Evolutionary conservation across 2,888 invertebrate genomes (phyloP).

Genomic region (Nebria brevicollis): DNA sequence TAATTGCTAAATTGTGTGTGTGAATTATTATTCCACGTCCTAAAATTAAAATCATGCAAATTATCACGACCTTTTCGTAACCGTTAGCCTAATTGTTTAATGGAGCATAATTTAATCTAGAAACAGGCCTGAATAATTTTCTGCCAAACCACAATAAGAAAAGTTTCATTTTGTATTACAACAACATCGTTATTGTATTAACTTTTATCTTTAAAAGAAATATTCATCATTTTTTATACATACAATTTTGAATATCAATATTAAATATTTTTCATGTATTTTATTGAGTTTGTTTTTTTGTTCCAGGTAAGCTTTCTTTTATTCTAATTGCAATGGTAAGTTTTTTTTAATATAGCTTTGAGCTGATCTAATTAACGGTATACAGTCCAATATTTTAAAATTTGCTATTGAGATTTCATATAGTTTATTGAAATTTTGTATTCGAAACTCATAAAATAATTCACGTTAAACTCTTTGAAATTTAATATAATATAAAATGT

Average conservation of each 20-base stretch:
- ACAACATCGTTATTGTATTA: not conserved
- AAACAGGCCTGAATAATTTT: not conserved
- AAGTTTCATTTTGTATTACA: not conserved
- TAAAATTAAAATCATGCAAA: not conserved
- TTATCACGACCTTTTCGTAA: not conserved
- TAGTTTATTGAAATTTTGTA: too few species aligned
- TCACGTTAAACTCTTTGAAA: too few species aligned
- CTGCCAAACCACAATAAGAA: not conserved
- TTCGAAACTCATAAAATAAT: too few species aligned
- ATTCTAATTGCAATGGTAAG: not conserved
- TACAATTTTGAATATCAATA: not conserved
- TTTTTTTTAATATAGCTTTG: not conserved
- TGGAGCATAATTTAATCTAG: not conserved
- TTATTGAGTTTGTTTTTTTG: not conserved
- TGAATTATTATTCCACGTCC: slow-evolving; percentile 1
- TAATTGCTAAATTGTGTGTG: not conserved
- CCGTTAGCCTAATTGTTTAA: slow-evolving; percentile 1
- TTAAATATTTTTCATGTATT: not conserved
- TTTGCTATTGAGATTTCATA: not conserved
- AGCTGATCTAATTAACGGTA: not conserved
- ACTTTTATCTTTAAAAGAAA: not conserved
- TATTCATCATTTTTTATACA: not conserved
- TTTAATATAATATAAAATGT: too few species aligned
- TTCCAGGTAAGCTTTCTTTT: not conserved
- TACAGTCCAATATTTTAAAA: not conserved